Percentiles rank a stretch among this genome's conserved stretches.
Evolutionary conservation across 2,888 invertebrate species (phyloP).

Genomic region (Tipula unca): DNA sequence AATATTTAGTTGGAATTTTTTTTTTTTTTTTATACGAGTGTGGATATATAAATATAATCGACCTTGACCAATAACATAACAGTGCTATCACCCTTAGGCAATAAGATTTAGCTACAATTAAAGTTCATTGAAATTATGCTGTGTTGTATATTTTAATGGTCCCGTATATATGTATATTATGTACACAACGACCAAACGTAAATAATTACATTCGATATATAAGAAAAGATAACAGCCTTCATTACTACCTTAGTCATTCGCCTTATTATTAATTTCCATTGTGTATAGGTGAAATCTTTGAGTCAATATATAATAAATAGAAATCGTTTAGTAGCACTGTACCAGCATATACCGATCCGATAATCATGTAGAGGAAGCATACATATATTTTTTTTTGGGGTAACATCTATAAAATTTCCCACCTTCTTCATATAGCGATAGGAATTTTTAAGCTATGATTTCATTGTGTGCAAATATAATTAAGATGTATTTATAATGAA

Average conservation of each 20-base stretch:
- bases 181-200: neutral
- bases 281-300: neutral
- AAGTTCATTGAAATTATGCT: neutral
- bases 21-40: neutral
- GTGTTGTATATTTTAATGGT: neutral
- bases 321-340: neutral
- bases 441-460: too few relatives aligned
- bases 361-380: neutral
- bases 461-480: too few relatives aligned
- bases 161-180: neutral
- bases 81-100: neutral
- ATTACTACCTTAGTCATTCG: neutral
- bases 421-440: neutral
- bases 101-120: neutral
- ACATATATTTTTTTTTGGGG: too few relatives aligned
- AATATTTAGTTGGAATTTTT: neutral
- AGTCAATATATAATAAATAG: neutral
- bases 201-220: neutral
- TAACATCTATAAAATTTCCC: neutral
- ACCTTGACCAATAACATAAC: conserved; percentile 14
- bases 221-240: neutral
- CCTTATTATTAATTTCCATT: neutral
- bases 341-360: neutral
- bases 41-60: neutral
- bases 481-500: neutral